A percentile compares a stretch with the other conserved stretches of the same genome.
These are phyloP conservation scores for Drosophila equinoxialis DNA, from an alignment of 1,140 invertebrate species.

Conservation along the genomic window DNA sequence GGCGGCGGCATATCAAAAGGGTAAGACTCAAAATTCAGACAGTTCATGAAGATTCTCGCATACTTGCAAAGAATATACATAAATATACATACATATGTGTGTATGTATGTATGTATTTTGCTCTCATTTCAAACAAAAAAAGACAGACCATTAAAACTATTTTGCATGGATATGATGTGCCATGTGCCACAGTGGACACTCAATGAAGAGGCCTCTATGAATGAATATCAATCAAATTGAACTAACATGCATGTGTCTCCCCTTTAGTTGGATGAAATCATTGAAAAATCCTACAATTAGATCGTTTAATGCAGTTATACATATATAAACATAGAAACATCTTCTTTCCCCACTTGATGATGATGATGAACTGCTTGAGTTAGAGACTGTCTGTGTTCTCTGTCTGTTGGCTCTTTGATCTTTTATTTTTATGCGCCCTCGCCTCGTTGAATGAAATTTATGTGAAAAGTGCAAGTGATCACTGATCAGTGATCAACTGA, in stretches of 20 bases:
- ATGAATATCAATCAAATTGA: neutral
- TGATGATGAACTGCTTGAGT: slow-evolving; percentile 9
- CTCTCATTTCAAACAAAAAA: slow-evolving; percentile 49
- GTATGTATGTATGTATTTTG: slow-evolving; percentile 27
- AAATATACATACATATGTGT: neutral
- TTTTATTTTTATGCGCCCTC: slow-evolving; percentile 22
- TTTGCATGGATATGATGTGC: slow-evolving; percentile 55
- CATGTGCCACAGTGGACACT: slow-evolving; percentile 22
- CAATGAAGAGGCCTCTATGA: neutral
- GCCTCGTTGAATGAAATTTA: slow-evolving; percentile 43
- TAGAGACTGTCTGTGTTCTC: slow-evolving; percentile 32
- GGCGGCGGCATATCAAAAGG: slow-evolving; percentile 63
- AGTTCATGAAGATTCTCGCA: slow-evolving; percentile 14
- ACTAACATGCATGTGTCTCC: neutral
- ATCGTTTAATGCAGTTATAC: neutral
- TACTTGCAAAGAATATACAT: neutral
- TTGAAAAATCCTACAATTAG: slow-evolving; percentile 2
- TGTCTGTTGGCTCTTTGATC: slow-evolving; percentile 34
- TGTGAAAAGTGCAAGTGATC: slow-evolving; percentile 40
- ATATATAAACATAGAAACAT: neutral
- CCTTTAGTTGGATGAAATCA: slow-evolving; percentile 1
- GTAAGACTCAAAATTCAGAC: slow-evolving; percentile 21
- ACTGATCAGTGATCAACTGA: slow-evolving; percentile 17
- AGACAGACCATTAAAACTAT: slow-evolving; percentile 57
- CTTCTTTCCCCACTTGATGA: neutral